Conservation (phyloP, 2,113 vertebrate species). For the Cyanoliseus patagonus region DNA sequence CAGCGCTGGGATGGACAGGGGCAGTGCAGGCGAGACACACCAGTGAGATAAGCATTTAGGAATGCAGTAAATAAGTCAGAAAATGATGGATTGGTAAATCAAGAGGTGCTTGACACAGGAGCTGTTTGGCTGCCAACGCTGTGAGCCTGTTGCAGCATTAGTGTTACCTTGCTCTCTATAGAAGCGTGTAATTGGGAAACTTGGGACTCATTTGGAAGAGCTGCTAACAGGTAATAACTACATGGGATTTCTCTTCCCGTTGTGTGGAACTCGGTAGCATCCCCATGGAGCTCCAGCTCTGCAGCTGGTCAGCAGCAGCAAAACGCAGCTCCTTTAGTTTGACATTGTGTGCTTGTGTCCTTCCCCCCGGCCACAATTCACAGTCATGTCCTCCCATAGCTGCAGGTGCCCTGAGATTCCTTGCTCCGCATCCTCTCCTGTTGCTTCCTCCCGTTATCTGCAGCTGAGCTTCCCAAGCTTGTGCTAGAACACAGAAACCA, state of each 20-base stretch:
- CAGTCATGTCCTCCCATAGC: neutral
- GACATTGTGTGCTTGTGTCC: neutral
- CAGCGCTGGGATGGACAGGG: neutral
- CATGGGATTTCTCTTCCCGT: neutral
- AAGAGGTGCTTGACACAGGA: neutral
- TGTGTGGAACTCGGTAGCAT: neutral
- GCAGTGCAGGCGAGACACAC: neutral
- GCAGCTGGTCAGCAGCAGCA: neutral
- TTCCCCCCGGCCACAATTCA: neutral
- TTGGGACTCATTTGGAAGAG: fast-evolving
- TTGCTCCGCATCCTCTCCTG: neutral
- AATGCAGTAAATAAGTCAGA: neutral
- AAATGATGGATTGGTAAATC: neutral
- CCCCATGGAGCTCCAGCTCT: neutral
- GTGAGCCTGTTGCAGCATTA: neutral
- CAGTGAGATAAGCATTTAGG: neutral
- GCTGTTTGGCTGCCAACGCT: neutral
- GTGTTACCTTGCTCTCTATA: neutral
- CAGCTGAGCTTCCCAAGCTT: neutral
- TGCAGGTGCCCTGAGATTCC: neutral
- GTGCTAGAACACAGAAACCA: neutral
- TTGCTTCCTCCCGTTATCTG: neutral
- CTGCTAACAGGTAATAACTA: neutral
- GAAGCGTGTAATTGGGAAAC: neutral
- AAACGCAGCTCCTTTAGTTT: neutral